Evolutionary conservation across 2,113 vertebrate genomes (phyloP).

Genomic region (Eonycteris spelaea): DNA sequence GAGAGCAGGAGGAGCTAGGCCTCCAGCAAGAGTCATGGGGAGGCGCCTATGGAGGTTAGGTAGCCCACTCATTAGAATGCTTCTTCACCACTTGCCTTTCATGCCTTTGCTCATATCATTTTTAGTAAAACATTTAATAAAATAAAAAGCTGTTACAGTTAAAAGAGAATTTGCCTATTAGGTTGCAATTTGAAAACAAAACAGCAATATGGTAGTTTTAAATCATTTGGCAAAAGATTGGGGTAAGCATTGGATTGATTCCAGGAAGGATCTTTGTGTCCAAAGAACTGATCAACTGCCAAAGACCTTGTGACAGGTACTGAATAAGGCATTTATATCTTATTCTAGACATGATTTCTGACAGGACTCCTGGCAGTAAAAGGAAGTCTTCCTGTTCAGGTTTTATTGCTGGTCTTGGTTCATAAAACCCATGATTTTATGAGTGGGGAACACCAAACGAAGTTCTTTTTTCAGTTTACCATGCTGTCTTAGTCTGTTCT

Average conservation of each 20-base stretch:
- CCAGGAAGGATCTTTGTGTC: neutral
- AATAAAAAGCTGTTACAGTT: neutral
- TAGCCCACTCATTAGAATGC: too few species aligned
- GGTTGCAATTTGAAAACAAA: neutral
- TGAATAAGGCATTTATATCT: neutral
- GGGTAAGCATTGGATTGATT: neutral
- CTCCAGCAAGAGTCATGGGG: fast-evolving
- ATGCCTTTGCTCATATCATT: neutral
- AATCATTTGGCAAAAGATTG: neutral
- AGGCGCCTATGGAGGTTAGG: fast-evolving
- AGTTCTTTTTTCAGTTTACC: neutral
- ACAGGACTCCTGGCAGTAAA: neutral
- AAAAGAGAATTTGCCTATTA: neutral
- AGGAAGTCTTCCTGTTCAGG: neutral
- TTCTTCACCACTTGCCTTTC: neutral
- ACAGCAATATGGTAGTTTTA: neutral
- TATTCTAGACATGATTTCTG: neutral
- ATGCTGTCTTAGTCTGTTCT: neutral
- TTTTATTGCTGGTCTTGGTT: neutral
- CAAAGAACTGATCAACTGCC: neutral
- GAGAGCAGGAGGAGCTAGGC: neutral
- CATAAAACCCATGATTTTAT: neutral
- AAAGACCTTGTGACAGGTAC: neutral
- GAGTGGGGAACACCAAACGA: neutral
- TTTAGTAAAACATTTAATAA: neutral